Conservation (phyloP, 1,140 invertebrate species). For the Pectinophora gossypiella region DNA sequence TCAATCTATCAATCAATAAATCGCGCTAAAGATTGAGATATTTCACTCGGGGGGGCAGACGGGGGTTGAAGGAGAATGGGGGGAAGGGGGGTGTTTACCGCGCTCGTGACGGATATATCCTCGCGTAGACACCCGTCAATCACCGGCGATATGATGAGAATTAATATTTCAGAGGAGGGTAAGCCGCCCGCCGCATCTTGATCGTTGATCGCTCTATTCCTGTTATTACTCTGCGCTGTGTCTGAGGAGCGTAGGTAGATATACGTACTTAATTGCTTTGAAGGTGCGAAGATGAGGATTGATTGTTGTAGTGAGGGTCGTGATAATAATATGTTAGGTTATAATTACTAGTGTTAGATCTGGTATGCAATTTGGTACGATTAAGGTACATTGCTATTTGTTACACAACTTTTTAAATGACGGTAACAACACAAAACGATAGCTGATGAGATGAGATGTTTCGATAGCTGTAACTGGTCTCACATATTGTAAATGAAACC, state of each 20-base stretch:
- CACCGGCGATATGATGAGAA: conserved; percentile 67
- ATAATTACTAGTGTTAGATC: no score
- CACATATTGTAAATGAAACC: no score
- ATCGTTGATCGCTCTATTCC: conserved; percentile 23
- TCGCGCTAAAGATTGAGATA: conserved; percentile 67
- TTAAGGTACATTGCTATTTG: no score
- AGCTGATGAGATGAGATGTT: no score
- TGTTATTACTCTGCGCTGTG: neutral
- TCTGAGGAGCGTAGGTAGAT: no score
- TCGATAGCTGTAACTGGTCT: no score
- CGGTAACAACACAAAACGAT: no score
- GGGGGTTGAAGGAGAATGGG: conserved; percentile 8
- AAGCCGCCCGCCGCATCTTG: conserved; percentile 29
- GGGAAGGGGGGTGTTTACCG: conserved; percentile 36
- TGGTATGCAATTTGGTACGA: no score
- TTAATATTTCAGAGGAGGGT: conserved; percentile 59
- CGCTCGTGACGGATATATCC: conserved; percentile 66
- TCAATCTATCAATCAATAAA: conserved; percentile 70
- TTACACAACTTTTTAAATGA: no score
- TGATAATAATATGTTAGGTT: no score
- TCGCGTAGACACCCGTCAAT: conserved; percentile 68
- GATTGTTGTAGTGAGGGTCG: neutral
- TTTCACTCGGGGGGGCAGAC: conserved; percentile 37
- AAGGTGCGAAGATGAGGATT: neutral
- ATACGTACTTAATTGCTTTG: neutral